Conservation (phyloP, 2,113 vertebrate genomes). For the Catharus bicknelli region DNA sequence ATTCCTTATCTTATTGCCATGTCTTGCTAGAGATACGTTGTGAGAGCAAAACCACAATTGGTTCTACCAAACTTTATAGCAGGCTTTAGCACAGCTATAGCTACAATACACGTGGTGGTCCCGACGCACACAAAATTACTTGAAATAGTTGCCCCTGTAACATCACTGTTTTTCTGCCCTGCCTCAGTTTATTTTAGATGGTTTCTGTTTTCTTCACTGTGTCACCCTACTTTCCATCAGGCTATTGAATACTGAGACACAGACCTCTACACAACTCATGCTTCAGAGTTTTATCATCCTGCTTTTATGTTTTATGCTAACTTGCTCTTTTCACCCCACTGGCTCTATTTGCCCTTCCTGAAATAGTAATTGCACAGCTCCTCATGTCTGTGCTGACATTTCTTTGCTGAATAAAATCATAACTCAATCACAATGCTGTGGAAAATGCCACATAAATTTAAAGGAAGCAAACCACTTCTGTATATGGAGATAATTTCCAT, state of each 20-base stretch:
- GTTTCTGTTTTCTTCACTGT: not conserved
- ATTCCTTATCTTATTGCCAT: not conserved
- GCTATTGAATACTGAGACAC: not conserved
- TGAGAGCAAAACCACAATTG: not conserved
- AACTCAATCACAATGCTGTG: not conserved
- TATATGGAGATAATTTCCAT: not conserved
- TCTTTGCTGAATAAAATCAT: not conserved
- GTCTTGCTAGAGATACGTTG: not conserved
- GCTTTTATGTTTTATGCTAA: not conserved
- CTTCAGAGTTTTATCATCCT: not conserved
- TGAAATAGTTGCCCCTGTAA: not conserved
- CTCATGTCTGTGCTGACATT: not conserved
- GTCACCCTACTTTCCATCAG: not conserved
- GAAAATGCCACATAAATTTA: accelerated
- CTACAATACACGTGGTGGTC: accelerated
- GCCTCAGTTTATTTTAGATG: not conserved
- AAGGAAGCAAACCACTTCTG: not conserved
- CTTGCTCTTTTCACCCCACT: not conserved
- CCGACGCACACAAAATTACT: not conserved
- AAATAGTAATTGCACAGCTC: conserved; percentile 7
- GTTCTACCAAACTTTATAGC: not conserved
- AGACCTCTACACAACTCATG: not conserved
- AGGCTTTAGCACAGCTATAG: not conserved
- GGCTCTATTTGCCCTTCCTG: not conserved
- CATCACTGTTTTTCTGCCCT: not conserved